Evolutionary conservation across 37 sponge, comb jelly and placozoan species (phyloP).

Genomic region (Agelas oroides): DNA sequence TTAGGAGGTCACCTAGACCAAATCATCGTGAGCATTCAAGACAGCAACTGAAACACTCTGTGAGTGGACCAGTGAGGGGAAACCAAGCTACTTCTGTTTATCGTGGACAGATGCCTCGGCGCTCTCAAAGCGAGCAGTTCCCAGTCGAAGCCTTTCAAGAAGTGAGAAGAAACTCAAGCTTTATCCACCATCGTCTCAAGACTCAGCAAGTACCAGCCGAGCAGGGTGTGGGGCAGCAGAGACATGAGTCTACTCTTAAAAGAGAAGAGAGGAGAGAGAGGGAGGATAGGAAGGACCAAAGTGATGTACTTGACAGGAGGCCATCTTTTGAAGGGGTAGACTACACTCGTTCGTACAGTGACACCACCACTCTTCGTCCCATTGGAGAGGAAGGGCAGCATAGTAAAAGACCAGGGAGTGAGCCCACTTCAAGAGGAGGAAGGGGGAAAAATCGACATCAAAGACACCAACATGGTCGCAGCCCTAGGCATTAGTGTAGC

Average conservation of each 20-base stretch:
- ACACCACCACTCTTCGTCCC: background rate
- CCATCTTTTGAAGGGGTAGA: background rate
- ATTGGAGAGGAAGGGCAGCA: background rate
- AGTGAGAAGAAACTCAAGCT: too few species aligned
- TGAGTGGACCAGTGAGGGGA: background rate
- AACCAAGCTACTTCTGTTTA: too few species aligned
- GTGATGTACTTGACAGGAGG: background rate
- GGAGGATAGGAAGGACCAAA: background rate
- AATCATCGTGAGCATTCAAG: background rate
- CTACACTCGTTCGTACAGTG: constrained; percentile 1
- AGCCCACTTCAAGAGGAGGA: too few species aligned
- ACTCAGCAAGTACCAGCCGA: background rate
- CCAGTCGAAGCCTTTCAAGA: background rate
- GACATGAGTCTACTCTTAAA: background rate
- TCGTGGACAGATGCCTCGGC: background rate
- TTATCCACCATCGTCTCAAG: background rate
- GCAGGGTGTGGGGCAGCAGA: background rate
- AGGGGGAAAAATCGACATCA: too few species aligned
- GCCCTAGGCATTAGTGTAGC: too few species aligned
- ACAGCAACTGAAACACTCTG: background rate
- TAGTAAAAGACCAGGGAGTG: too few species aligned
- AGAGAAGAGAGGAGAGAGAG: background rate
- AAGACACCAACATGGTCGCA: too few species aligned
- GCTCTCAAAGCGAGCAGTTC: background rate
- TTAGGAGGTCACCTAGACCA: background rate